Evolutionary conservation across 30 jellyfish, hydroid and myxozoan species (phyloP).

Genomic region (Hydractinia echinata): DNA sequence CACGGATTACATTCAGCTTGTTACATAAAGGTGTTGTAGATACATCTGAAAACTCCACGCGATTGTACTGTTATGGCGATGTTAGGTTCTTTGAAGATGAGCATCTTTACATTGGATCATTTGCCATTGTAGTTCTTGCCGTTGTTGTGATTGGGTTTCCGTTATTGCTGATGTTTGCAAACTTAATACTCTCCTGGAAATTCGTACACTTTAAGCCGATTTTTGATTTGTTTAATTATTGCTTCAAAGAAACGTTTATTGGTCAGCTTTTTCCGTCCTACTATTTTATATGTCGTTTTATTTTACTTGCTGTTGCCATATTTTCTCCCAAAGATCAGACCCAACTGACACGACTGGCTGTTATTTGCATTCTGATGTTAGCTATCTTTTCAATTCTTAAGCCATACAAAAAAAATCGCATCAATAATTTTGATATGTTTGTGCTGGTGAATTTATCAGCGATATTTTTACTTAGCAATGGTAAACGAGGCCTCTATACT

Average conservation of each 20-base stretch:
- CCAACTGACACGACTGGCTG: constrained; percentile 54
- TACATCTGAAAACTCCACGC: background rate
- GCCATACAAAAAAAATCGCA: constrained; percentile 42
- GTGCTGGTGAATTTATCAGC: background rate
- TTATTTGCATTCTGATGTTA: constrained; percentile 31
- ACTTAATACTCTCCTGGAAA: constrained; percentile 12
- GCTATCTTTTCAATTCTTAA: constrained; percentile 42
- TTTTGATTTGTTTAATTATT: constrained; percentile 49
- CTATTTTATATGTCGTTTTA: constrained; percentile 49
- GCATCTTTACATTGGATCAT: constrained; percentile 38
- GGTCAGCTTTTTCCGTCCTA: constrained; percentile 42
- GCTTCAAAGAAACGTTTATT: constrained; percentile 13
- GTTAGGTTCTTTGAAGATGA: constrained; percentile 32
- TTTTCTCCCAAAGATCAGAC: constrained; percentile 36
- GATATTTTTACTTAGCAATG: background rate
- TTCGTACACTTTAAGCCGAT: constrained; percentile 40
- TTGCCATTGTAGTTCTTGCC: constrained; percentile 38
- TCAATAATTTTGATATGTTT: background rate
- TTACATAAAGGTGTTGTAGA: constrained; percentile 8
- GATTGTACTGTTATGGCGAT: constrained; percentile 46
- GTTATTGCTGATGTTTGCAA: constrained; percentile 45
- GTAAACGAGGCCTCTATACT: background rate
- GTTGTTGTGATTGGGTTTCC: constrained; percentile 59
- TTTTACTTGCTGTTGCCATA: constrained; percentile 32
- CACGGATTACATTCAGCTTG: background rate